Percentiles rank a stretch among this genome's conserved stretches.
phyloP scores from a whole-genome alignment of 37 sponge, comb jelly and placozoan genomes.

The Spongilla lacustris region DNA sequence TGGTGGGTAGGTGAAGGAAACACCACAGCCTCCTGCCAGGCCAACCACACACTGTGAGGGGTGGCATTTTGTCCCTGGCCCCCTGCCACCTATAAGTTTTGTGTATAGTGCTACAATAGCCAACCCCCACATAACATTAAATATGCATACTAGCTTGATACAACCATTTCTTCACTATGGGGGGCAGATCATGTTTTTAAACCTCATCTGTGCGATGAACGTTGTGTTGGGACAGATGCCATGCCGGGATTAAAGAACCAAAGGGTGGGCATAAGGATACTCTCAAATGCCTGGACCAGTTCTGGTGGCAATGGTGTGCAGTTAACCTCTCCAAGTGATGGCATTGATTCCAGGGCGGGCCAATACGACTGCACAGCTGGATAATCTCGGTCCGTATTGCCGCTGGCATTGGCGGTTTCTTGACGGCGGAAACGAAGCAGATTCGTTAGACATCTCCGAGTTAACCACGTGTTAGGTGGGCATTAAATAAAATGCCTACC shows the following conservation, averaged over 20 bases:
- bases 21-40: not conserved
- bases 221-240: not conserved
- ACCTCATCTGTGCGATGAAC: not conserved
- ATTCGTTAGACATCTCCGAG: not conserved
- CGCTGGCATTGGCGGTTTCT: conserved; percentile 68
- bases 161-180: not conserved
- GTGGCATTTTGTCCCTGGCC: too few relatives aligned
- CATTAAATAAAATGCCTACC: conserved; percentile 2
- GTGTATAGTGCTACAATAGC: too few relatives aligned
- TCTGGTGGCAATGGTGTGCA: conserved; percentile 90
- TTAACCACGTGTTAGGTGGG: not conserved
- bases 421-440: not conserved
- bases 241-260: not conserved
- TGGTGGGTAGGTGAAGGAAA: not conserved
- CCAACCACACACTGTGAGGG: too few relatives aligned
- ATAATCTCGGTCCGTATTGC: conserved; percentile 79
- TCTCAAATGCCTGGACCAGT: conserved; percentile 92
- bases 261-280: conserved; percentile 50
- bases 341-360: conserved; percentile 69
- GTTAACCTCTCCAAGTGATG: conserved; percentile 61
- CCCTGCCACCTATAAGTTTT: too few relatives aligned
- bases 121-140: too few relatives aligned
- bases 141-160: not conserved
- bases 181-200: too few relatives aligned
- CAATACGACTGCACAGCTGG: conserved; percentile 63